Evolutionary conservation across 2,113 vertebrate species (phyloP).

Genomic region (Thamnophis sirtalis): DNA sequence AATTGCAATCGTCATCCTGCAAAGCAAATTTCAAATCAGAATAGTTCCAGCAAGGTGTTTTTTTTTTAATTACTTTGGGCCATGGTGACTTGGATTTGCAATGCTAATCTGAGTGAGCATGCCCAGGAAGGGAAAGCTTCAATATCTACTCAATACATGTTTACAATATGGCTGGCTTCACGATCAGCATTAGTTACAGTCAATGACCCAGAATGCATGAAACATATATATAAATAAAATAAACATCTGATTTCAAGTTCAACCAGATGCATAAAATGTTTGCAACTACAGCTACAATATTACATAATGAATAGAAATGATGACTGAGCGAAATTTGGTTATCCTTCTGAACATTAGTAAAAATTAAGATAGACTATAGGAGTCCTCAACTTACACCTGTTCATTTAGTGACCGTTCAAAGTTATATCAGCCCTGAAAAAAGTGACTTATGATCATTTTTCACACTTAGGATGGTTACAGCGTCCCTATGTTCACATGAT

Average conservation of each 20-base stretch:
- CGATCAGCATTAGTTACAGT: not conserved
- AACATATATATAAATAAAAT: not conserved
- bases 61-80: not conserved
- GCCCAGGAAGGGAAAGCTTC: not conserved
- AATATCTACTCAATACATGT: not conserved
- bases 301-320: not conserved
- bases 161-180: not conserved
- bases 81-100: not conserved
- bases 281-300: not conserved
- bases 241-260: not conserved
- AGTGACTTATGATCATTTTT: too few relatives aligned
- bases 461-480: too few relatives aligned
- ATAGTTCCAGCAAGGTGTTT: not conserved
- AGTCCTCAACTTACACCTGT: too few relatives aligned
- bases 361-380: not conserved
- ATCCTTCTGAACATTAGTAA: not conserved
- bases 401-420: too few relatives aligned
- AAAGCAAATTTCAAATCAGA: constrained; percentile 28
- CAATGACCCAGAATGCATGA: not conserved
- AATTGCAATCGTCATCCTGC: constrained; percentile 63
- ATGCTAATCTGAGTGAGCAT: not conserved
- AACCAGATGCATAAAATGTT: not conserved
- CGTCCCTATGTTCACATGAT: too few relatives aligned
- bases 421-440: too few relatives aligned
- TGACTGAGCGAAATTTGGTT: not conserved